Evolutionary conservation across 2,888 invertebrate genomes (phyloP), one percentile per base, ranked within the genome.

Genomic region (Aphelenchoides bicaudatus): DNA sequence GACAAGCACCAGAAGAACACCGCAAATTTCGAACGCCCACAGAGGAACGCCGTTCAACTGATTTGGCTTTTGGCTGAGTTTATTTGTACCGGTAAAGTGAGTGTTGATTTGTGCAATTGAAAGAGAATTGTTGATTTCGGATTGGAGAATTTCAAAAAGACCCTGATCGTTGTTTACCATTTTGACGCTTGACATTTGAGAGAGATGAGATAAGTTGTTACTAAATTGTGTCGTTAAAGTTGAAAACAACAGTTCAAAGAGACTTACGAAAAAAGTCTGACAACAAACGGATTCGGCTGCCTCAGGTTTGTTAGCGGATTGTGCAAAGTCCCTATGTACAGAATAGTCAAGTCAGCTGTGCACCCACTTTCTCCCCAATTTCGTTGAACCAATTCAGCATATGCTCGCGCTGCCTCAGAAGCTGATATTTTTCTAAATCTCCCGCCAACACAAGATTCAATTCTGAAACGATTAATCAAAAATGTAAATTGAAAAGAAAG

Each of bases 191-290:
- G 31, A 25, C 23, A 59, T 13, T 2, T 39, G 46, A 21, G 46
- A 43, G 3, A 58, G 19, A 19, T 58, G 34, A 8, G 48, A 21
- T 10, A 58, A 31, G 5, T 47, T 39, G 46, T 58, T 58, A 28
- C 59, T 58, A 43, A 48, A 61, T 59, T 8, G 25, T 10, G 37
- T 1, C 38, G 23, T 57, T 59, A 2, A 23, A 49, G 51, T 37
- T 5, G 31, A 3, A 16, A 48, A 6, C 25, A 28, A 23, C n/a
- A 37, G 16, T 21, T 53, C 1, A 59, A 30, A 34, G 30, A 39
- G 50, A 58, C 49, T 61, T n/a, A 58, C 59, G 23, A 29, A 31
- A 58, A 58, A 28, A 58, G 21, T 55, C 59, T 28, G 29, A 59
- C 59, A 13, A 59, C 23, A 34, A 47, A 60, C 8, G 59, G 52